A percentile compares a stretch with the other conserved stretches of the same genome.
Conservation (phyloP, 2,113 vertebrate species). For the Prunella fulvescens region DNA sequence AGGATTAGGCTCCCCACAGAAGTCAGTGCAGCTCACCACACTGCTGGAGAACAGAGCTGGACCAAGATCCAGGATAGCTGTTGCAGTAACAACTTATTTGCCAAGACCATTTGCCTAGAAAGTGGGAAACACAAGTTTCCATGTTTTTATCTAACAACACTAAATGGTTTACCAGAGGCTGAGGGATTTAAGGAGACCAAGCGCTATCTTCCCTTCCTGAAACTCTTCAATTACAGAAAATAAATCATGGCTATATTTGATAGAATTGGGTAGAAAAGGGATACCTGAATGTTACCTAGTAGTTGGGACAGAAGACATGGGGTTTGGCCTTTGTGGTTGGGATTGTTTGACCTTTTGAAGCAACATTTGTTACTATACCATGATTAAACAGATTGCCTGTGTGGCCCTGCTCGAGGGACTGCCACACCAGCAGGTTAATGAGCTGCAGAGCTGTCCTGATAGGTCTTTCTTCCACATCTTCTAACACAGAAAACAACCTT, state of each 20-base stretch:
- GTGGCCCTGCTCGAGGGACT: neutral
- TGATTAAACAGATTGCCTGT: neutral
- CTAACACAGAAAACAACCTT: neutral
- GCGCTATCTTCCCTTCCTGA: neutral
- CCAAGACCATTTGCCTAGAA: neutral
- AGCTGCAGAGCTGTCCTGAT: neutral
- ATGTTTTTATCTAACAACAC: neutral
- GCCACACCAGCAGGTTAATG: neutral
- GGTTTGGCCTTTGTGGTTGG: neutral
- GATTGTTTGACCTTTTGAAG: neutral
- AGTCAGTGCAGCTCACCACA: rapidly evolving
- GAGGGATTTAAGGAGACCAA: neutral
- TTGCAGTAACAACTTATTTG: neutral
- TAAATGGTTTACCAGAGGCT: neutral
- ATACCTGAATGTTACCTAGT: neutral
- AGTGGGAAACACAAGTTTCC: neutral
- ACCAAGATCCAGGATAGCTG: neutral
- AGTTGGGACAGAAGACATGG: neutral
- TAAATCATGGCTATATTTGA: neutral
- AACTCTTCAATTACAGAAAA: neutral
- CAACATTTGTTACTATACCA: neutral
- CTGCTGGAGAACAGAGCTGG: neutral
- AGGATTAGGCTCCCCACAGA: neutral
- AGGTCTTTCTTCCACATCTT: neutral
- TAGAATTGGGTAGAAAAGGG: neutral